Base-by-base conservation (phyloP, 1,140 invertebrate species). In the Proctacanthus coquilletti region DNA sequence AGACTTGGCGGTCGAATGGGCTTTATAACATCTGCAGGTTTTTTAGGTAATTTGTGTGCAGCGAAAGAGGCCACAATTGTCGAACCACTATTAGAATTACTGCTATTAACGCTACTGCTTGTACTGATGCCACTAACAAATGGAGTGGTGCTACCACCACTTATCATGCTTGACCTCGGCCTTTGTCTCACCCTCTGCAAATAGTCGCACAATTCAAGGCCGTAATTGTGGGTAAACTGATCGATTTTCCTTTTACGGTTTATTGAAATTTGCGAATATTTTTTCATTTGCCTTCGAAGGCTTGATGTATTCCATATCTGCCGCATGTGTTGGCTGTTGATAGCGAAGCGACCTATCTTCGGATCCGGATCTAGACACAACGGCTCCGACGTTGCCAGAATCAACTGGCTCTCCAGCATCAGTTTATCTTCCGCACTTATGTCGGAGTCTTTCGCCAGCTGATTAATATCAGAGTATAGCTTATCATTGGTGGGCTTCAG, bases 161-260 rank as follows among this genome's bases (percentile, higher is more conserved):
- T 21, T 62, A 44, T 1, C 53, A 53, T 36, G 63, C 47, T 3
- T 62, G 57, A 10, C 36, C 51, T 45, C 4, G 59, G 50, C n/a
- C 51, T 45, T 43, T 52, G 47, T 9, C 61, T 56, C 15, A 61
- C 41, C 15, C 61, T 47, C 14, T 47, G 55, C 30, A 65, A 61
- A 51, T 80, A 75, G 51, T 82, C 78, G 46, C 72, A 69, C 41
- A 89, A 65, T 47, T 79, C 75, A 44, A 87, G 56, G 35, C 80
- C 80, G 38, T 77, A 77, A 21, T 77, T 74, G 50, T 82, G 76
- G n/a, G 81, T 75, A 40, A 80, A 71, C 52, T 85, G 78, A 49
- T 86, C 82, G 48, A 88, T 69, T 71, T 86, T 87, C 57, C 84
- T 71, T 62, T 89, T 88, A 11, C 84, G 71, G 66, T 88, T 88